A percentile compares a stretch with the other conserved stretches of the same genome.
Evolutionary conservation across 2,797 vertebrate species (phyloP).

Genomic region (Lemur catta): DNA sequence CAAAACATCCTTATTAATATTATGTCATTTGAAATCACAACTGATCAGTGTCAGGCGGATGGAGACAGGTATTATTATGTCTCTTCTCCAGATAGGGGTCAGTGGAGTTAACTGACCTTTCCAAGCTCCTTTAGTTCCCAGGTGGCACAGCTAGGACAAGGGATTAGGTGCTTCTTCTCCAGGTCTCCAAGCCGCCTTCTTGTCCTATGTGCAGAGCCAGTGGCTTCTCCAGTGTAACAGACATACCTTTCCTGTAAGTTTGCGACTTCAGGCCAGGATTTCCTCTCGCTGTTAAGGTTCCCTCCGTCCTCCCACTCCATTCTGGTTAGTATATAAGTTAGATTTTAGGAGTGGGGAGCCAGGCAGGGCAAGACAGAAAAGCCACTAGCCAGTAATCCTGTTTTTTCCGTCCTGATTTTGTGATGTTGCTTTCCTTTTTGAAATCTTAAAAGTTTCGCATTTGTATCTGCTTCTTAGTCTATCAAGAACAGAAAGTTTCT

Average conservation of each 20-base stretch:
- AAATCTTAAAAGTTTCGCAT: constrained; percentile 51
- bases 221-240: background rate
- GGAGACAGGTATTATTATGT: background rate
- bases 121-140: background rate
- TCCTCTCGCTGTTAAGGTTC: background rate
- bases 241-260: background rate
- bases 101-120: background rate
- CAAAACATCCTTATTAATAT: background rate
- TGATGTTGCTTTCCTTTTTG: constrained; percentile 64
- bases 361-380: background rate
- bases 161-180: background rate
- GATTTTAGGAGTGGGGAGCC: background rate
- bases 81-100: background rate
- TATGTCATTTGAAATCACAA: background rate
- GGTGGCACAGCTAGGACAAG: background rate
- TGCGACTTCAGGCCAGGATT: background rate
- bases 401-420: background rate
- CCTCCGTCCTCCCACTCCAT: background rate
- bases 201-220: background rate
- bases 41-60: background rate
- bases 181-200: background rate
- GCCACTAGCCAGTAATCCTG: background rate
- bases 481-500: constrained; percentile 63
- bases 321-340: background rate
- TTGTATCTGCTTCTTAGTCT: constrained; percentile 65